phyloP scores from a whole-genome alignment of 1,140 invertebrate genomes.

The Apolygus lucorum region DNA sequence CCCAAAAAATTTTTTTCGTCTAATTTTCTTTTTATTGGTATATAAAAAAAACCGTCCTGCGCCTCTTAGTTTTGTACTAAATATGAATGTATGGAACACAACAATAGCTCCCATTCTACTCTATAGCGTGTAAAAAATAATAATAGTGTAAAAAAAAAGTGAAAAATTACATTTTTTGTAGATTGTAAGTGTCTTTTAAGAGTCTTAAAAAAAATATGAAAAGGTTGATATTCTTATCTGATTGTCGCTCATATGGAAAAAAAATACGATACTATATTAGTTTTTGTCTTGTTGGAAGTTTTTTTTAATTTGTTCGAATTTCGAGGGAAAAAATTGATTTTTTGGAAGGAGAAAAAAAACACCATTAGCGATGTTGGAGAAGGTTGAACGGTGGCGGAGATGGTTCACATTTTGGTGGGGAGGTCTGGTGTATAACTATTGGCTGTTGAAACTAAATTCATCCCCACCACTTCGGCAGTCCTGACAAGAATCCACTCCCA shows the following conservation, averaged over 20 bases:
- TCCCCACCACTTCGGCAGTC: not conserved
- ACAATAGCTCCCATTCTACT: constrained; percentile 9
- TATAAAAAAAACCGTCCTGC: constrained; percentile 29
- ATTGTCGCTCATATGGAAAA: not conserved
- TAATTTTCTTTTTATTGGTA: constrained; percentile 24
- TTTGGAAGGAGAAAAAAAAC: too few relatives aligned
- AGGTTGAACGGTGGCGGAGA: not conserved
- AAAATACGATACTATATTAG: not conserved
- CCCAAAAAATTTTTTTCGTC: not conserved
- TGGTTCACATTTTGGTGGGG: not conserved
- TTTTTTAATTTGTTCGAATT: not conserved
- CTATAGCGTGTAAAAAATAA: not conserved
- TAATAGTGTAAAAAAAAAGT: not conserved
- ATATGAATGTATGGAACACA: not conserved
- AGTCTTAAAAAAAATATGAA: not conserved
- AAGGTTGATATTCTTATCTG: constrained; percentile 16
- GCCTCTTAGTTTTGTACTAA: constrained; percentile 22
- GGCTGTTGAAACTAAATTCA: not conserved
- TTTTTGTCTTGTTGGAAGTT: not conserved
- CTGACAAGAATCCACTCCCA: not conserved
- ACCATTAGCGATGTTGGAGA: too few relatives aligned
- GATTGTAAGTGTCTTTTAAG: not conserved
- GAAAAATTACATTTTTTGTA: not conserved
- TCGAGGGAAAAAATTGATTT: too few relatives aligned
- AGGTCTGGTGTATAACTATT: not conserved